phyloP scores from a whole-genome alignment of 2,888 invertebrate species.

The Dinocampus coccinellae region DNA sequence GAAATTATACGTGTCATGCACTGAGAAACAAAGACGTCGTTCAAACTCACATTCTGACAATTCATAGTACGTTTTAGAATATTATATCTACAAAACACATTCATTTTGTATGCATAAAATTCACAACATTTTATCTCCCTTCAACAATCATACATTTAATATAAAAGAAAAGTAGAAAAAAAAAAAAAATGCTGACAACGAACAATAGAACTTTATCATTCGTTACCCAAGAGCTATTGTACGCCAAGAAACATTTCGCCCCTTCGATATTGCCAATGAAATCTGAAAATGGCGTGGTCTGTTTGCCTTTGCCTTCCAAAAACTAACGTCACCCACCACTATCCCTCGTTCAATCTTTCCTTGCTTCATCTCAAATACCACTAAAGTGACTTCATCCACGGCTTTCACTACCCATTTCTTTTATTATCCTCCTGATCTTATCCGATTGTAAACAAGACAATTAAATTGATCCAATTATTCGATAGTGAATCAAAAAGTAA shows the following conservation, averaged over 20 bases:
- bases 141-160: too few species aligned
- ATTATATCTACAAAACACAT: too few species aligned
- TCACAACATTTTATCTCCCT: too few species aligned
- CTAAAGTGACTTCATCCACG: neutral
- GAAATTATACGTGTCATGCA: conserved; percentile 84
- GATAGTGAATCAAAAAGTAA: neutral
- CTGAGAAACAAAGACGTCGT: conserved; percentile 79
- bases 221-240: neutral
- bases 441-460: conserved; percentile 37
- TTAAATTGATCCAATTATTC: conserved; percentile 25
- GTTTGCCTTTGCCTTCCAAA: neutral
- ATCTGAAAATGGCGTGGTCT: neutral
- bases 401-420: neutral
- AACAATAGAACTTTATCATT: neutral
- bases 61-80: conserved; percentile 75
- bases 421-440: neutral
- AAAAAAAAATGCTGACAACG: neutral
- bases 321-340: neutral
- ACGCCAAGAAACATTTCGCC: neutral
- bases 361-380: neutral
- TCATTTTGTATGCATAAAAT: too few species aligned
- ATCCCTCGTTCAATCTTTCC: neutral
- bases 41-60: conserved; percentile 80
- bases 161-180: too few species aligned
- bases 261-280: neutral